phyloP scores from a whole-genome alignment of 2,797 vertebrate genomes.

The Mormyrus hasselquistii region DNA sequence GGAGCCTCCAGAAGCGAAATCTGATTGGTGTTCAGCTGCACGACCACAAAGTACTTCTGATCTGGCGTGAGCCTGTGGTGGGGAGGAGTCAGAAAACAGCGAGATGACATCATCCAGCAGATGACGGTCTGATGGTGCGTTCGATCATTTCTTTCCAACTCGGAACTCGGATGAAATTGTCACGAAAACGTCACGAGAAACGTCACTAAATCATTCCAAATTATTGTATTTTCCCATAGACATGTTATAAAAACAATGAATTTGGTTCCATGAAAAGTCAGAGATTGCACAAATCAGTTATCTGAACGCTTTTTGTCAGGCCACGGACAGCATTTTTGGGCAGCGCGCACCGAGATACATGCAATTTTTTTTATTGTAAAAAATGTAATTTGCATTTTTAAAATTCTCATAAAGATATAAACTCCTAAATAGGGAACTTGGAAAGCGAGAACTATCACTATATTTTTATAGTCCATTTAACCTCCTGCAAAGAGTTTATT shows the following conservation, averaged over 20 bases:
- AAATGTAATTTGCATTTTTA: background rate
- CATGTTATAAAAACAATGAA: background rate
- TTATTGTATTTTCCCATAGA: background rate
- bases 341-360: background rate
- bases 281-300: background rate
- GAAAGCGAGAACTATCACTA: background rate
- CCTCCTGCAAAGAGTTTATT: background rate
- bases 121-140: background rate
- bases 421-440: background rate
- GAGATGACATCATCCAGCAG: background rate
- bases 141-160: no score
- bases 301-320: background rate
- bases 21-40: constrained; percentile 79
- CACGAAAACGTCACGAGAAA: no score
- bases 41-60: constrained; percentile 74
- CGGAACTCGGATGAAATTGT: no score
- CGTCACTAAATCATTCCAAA: background rate
- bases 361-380: background rate
- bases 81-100: background rate
- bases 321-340: background rate
- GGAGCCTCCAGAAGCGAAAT: constrained; percentile 73
- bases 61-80: constrained; percentile 68
- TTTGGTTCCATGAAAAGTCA: background rate
- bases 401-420: background rate
- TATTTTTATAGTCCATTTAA: background rate